A percentile compares a stretch with the other conserved stretches of the same genome.
phyloP scores from a whole-genome alignment of 2,888 invertebrate genomes.

The Philopedon plagiatum region DNA sequence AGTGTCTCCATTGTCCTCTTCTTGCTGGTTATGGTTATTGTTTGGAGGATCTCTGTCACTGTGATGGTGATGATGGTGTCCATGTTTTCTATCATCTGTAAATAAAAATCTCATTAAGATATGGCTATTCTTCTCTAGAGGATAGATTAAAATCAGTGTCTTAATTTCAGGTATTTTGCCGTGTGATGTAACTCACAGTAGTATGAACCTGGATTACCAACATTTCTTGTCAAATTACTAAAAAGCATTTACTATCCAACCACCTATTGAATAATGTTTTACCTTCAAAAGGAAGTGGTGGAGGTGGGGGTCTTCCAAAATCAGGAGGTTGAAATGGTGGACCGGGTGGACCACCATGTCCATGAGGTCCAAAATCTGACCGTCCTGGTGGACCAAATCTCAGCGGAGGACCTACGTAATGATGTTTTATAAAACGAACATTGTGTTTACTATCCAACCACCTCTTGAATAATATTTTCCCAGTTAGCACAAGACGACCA shows the following conservation, averaged over 20 bases:
- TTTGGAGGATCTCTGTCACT: background rate
- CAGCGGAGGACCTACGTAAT: background rate
- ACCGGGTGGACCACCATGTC: background rate
- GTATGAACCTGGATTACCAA: no score
- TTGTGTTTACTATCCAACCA: no score
- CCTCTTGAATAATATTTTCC: no score
- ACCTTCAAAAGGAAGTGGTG: background rate
- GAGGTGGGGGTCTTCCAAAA: slow-evolving; percentile 19
- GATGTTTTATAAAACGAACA: background rate
- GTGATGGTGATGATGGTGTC: background rate
- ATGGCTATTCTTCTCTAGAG: no score
- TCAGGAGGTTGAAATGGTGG: background rate
- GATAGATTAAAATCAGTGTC: no score
- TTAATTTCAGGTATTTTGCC: no score
- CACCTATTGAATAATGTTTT: background rate
- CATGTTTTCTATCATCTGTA: background rate
- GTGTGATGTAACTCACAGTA: no score
- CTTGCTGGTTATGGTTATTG: background rate
- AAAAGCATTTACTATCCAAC: no score
- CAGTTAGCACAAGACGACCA: no score
- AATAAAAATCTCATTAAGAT: background rate
- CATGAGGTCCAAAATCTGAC: background rate
- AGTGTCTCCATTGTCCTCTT: background rate
- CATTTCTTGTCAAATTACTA: no score
- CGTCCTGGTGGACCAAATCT: background rate